Percentiles rank a stretch among this genome's conserved stretches.
Evolutionary conservation across 1,140 invertebrate genomes (phyloP).

Genomic region (Camponotus vicinus): DNA sequence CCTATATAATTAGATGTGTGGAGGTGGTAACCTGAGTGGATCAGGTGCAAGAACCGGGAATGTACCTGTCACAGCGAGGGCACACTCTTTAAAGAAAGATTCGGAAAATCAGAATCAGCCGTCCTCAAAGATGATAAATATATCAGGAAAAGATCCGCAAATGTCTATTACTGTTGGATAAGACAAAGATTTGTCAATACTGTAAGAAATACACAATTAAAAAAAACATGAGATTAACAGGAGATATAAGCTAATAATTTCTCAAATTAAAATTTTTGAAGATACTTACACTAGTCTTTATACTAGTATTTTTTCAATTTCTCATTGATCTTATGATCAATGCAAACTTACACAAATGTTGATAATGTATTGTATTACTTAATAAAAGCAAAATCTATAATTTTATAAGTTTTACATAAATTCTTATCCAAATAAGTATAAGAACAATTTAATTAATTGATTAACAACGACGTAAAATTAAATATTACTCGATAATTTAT

Average conservation of each 20-base stretch:
- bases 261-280: slow-evolving; percentile 26
- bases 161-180: slow-evolving; percentile 61
- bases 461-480: neutral
- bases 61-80: slow-evolving; percentile 56
- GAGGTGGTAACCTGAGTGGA: slow-evolving; percentile 56
- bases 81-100: slow-evolving; percentile 64
- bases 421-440: neutral
- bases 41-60: slow-evolving; percentile 64
- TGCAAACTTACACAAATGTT: slow-evolving; percentile 64
- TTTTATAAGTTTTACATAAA: slow-evolving; percentile 34
- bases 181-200: neutral
- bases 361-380: slow-evolving; percentile 55
- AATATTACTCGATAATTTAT: neutral
- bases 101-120: slow-evolving; percentile 69
- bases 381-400: slow-evolving; percentile 63
- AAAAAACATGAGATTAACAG: slow-evolving; percentile 24
- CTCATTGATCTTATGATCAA: slow-evolving; percentile 35
- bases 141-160: slow-evolving; percentile 68
- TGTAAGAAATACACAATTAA: slow-evolving; percentile 22
- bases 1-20: slow-evolving; percentile 52
- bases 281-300: slow-evolving; percentile 41
- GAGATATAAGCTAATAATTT: neutral
- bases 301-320: slow-evolving; percentile 51
- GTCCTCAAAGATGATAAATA: slow-evolving; percentile 58
- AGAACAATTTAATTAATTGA: slow-evolving; percentile 28